Percentiles rank a stretch among this genome's conserved stretches.
Evolutionary conservation across 2,797 vertebrate genomes (phyloP).

Genomic region (Malacoraja senta): DNA sequence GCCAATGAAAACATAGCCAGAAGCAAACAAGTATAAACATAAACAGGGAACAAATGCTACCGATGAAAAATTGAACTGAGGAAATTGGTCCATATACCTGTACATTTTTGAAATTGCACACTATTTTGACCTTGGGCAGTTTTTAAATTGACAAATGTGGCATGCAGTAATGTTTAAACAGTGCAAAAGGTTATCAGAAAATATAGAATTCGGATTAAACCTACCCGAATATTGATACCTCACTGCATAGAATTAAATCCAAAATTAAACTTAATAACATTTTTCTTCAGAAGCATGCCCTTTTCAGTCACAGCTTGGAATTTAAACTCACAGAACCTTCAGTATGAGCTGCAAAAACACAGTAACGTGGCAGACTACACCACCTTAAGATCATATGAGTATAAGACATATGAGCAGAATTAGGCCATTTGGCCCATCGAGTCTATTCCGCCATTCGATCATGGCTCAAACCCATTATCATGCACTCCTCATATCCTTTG

Average conservation of each 20-base stretch:
- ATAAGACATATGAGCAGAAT: too few species aligned
- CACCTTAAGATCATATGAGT: neutral
- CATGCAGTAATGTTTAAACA: neutral
- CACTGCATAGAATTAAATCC: neutral
- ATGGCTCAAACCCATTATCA: too few species aligned
- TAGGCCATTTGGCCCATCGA: too few species aligned
- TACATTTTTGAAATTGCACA: neutral
- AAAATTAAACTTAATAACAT: neutral
- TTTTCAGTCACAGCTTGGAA: neutral
- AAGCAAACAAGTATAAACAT: neutral
- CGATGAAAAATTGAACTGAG: neutral
- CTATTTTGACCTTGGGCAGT: too few species aligned
- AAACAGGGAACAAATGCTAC: neutral
- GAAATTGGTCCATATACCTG: neutral
- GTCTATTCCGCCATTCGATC: too few species aligned
- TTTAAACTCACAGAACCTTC: neutral
- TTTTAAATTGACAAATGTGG: neutral
- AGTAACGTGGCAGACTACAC: neutral
- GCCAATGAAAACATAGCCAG: neutral
- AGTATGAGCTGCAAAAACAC: neutral
- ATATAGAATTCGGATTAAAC: constrained; percentile 18
- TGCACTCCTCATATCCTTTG: too few species aligned
- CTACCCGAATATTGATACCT: neutral
- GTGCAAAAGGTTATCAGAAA: neutral
- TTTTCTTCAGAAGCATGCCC: neutral